Conservation (phyloP, 1,140 invertebrate genomes). For the Colletes latitarsis region DNA sequence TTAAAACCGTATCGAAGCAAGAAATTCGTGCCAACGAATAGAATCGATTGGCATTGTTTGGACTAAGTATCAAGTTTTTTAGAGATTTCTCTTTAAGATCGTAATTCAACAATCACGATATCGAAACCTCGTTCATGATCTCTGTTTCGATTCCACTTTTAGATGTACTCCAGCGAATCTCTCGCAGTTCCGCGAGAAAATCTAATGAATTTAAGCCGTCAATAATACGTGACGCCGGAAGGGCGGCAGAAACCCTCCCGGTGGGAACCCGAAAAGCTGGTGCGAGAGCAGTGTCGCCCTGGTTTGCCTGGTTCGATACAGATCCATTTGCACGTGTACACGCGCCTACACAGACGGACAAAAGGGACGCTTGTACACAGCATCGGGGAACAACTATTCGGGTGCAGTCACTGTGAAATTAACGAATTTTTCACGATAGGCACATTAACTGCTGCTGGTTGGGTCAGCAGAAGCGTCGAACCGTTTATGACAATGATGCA, state of each 20-base stretch:
- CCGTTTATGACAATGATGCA: conserved; percentile 65
- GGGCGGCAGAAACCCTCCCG: conserved; percentile 13
- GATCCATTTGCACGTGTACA: conserved; percentile 2
- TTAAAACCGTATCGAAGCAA: too few species aligned
- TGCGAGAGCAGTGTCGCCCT: conserved; percentile 14
- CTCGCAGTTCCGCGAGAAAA: conserved; percentile 40
- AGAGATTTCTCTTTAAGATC: background rate
- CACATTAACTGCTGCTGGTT: conserved; percentile 63
- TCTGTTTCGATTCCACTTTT: background rate
- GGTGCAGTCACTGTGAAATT: conserved; percentile 72
- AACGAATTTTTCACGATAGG: conserved; percentile 73
- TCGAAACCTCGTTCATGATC: background rate
- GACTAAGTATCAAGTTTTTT: too few species aligned
- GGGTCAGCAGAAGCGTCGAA: conserved; percentile 64
- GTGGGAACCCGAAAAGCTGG: conserved; percentile 38
- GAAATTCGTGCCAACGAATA: too few species aligned
- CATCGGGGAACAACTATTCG: conserved; percentile 27
- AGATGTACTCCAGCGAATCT: conserved; percentile 20
- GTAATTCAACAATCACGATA: conserved; percentile 21
- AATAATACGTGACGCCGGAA: conserved; percentile 59
- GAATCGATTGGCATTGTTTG: too few species aligned
- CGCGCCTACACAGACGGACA: background rate
- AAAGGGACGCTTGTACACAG: conserved; percentile 32
- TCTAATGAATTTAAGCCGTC: conserved; percentile 70
- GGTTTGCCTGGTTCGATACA: conserved; percentile 33